Base-by-base conservation (phyloP, 2,797 vertebrate genomes). In the Botia kubotai region DNA sequence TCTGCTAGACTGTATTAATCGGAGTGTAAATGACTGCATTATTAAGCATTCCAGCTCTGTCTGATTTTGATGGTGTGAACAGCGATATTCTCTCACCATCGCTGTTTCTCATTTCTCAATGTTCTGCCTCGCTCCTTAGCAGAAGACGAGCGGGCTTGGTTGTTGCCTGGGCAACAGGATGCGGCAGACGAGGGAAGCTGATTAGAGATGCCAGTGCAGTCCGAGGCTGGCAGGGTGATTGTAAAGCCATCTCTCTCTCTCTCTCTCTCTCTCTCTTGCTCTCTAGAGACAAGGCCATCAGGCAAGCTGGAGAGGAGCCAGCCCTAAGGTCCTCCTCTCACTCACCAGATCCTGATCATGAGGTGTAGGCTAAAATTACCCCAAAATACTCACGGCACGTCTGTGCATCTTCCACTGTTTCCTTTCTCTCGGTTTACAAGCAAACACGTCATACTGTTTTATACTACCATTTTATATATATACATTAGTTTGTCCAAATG, bases 161-260 rank as follows among this genome's bases (percentile, higher is more conserved):
- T 87, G 92, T 94, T 94, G 90, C 92, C 94, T 83, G 75, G 92
- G 93, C 90, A 92, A 94, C 92, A 87, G 91, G 85, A 89, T 89
- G 82, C 88, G 65, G 75, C 6, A 72, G 81, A 79, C 74, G 80
- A 87, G 81, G 70, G 79, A 83, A 83, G 68, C 89, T 92, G 84
- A 92, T 93, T 92, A 92, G 81, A 81, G 79, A 93, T 93, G 92
- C 91, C 82, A 83, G 84, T 55, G 83, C 87, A 91, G 91, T 94
- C 89, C 87, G 86, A 84, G 87, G 86, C 29, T 89, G 84, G 85
- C 85, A 87, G 85, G 87, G 85, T 90, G 87, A 87, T 88, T 90
- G 89, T 82, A 85, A 84, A 86, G 84, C 77, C 84, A 79, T 75
- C 50, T 50, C 36, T 74, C 29, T 70, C 36, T 70, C 60, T 19